Percentiles rank a stretch among this genome's conserved stretches.
phyloP scores from a whole-genome alignment of 2,797 vertebrate species.

The Garrulus glandarius region DNA sequence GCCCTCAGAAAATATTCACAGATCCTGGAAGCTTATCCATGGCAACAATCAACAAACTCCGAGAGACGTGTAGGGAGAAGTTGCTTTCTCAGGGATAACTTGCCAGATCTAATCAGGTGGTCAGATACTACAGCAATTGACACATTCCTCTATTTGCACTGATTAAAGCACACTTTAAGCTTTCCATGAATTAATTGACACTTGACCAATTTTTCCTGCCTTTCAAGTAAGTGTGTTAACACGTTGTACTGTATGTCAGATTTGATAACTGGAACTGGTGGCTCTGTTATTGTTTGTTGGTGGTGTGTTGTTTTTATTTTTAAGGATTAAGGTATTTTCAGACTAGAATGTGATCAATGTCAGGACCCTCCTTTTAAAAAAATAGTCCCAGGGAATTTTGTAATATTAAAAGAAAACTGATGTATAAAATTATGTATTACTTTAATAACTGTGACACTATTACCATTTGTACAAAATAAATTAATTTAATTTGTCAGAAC shows the following conservation, averaged over 20 bases:
- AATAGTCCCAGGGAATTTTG: conserved; percentile 45
- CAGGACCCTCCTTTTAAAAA: background rate
- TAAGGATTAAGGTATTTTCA: background rate
- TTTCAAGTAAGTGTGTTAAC: conserved; percentile 40
- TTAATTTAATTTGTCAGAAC: conserved; percentile 60
- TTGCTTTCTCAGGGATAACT: conserved; percentile 77
- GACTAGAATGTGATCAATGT: background rate
- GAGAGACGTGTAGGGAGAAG: conserved; percentile 76
- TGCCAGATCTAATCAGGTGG: background rate
- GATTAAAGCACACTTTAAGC: conserved; percentile 28
- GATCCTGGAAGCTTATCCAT: conserved; percentile 89
- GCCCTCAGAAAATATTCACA: conserved; percentile 84
- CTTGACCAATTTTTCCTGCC: conserved; percentile 54
- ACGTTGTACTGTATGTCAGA: conserved; percentile 19
- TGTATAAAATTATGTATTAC: conserved; percentile 9
- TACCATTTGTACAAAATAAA: conserved; percentile 65
- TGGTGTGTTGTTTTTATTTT: background rate
- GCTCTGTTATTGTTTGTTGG: background rate
- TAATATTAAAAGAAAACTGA: background rate
- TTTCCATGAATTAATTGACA: conserved; percentile 46
- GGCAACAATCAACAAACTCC: conserved; percentile 82
- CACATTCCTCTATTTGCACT: conserved; percentile 75
- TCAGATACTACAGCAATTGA: background rate
- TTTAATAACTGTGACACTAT: conserved; percentile 7
- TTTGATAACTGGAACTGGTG: background rate